Conservation (phyloP, 2,113 vertebrate species). For the Symphodus melops region DNA sequence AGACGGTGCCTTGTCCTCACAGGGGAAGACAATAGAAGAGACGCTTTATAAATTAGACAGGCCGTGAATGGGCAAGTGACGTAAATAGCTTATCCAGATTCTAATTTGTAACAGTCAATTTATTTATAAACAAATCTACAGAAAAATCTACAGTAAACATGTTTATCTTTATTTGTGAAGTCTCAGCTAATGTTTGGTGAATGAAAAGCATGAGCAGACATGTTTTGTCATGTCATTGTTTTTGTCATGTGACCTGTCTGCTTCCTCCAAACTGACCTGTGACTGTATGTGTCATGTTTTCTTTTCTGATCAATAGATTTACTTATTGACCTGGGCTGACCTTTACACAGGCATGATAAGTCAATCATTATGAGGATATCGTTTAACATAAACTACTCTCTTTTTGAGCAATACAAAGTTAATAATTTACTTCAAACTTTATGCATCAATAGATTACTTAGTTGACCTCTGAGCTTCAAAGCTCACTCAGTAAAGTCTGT, state of each 20-base stretch:
- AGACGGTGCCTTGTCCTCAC: background rate
- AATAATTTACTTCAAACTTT: background rate
- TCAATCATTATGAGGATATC: background rate
- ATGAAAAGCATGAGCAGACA: background rate
- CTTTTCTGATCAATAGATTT: background rate
- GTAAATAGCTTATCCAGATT: slow-evolving; percentile 68
- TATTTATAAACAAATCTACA: slow-evolving; percentile 34
- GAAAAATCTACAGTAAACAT: slow-evolving; percentile 7
- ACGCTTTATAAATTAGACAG: slow-evolving; percentile 9
- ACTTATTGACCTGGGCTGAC: slow-evolving; percentile 14
- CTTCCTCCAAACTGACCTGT: slow-evolving; percentile 27
- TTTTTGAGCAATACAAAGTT: background rate
- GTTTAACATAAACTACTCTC: background rate
- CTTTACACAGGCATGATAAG: background rate
- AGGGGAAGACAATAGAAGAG: slow-evolving; percentile 5
- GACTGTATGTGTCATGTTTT: background rate
- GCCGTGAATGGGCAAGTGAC: slow-evolving; percentile 38
- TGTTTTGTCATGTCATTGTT: slow-evolving; percentile 5
- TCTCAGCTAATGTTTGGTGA: background rate
- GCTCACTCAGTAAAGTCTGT: background rate
- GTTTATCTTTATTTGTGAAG: slow-evolving; percentile 1
- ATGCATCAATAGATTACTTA: background rate
- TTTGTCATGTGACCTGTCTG: slow-evolving; percentile 22
- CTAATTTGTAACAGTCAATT: slow-evolving; percentile 30
- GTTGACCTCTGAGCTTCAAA: background rate